Conservation (phyloP, 2,797 vertebrate species). For the Sylvia borin region DNA sequence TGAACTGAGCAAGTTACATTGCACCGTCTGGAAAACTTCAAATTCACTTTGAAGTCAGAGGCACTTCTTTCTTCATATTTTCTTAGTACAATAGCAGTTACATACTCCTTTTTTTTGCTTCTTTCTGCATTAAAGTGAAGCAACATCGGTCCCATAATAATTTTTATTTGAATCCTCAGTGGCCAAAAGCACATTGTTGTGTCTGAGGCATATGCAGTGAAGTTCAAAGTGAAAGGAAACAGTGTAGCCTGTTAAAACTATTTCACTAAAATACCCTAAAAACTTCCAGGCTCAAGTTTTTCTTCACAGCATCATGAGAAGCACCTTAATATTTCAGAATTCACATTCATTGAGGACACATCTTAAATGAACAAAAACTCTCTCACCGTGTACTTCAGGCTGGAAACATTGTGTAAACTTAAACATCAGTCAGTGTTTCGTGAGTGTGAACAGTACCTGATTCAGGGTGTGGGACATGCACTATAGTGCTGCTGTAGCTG, state of each 20-base stretch:
- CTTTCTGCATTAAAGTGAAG: neutral
- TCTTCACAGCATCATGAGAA: neutral
- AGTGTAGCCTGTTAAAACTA: neutral
- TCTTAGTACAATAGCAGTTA: neutral
- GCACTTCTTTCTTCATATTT: neutral
- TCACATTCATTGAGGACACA: neutral
- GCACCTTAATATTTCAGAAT: neutral
- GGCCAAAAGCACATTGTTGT: neutral
- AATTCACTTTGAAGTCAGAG: neutral
- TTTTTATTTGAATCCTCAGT: neutral
- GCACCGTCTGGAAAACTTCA: neutral
- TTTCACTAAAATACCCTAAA: neutral
- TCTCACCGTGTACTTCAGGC: neutral
- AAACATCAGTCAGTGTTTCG: neutral
- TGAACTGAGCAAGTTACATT: neutral
- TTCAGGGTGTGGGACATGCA: slow-evolving; percentile 86
- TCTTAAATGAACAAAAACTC: neutral
- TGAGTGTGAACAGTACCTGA: slow-evolving; percentile 76
- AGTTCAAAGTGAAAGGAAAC: neutral
- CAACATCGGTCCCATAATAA: neutral
- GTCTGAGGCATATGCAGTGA: neutral
- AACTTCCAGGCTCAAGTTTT: neutral
- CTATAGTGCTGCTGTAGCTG: slow-evolving; percentile 89
- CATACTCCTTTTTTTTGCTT: neutral
- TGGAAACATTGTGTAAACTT: neutral